Evolutionary conservation across 2,888 invertebrate genomes (phyloP).

Genomic region (Galeopsomyia nigrocyanea): DNA sequence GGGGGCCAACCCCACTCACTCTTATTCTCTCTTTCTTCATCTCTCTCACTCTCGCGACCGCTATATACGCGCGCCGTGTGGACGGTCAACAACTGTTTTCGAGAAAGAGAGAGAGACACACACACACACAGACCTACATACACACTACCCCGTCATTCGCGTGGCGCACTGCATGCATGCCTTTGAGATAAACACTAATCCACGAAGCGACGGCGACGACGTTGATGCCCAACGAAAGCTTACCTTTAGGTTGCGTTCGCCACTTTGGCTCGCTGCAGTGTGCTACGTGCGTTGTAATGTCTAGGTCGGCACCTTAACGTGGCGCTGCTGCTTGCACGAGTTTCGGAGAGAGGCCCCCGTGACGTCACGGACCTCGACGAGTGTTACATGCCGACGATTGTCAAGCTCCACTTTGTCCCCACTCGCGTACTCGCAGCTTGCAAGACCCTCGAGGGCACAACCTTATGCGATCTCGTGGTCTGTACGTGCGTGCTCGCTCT

Average conservation of each 20-base stretch:
- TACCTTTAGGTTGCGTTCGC: background rate
- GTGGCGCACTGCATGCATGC: conserved; percentile 25
- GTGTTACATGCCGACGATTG: conserved; percentile 7
- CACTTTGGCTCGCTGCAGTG: conserved; percentile 4
- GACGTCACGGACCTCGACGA: conserved; percentile 33
- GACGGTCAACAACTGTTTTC: conserved; percentile 29
- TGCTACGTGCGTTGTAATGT: conserved; percentile 7
- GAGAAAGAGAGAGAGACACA: background rate
- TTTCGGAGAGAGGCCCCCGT: conserved; percentile 28
- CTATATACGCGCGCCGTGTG: background rate
- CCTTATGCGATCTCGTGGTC: background rate
- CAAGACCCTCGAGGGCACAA: background rate
- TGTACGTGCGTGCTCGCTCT: background rate
- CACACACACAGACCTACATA: conserved; percentile 6
- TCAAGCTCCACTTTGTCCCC: background rate
- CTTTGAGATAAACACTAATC: background rate
- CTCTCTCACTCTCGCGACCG: background rate
- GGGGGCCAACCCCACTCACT: conserved; percentile 6
- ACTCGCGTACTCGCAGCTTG: background rate
- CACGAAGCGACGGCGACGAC: background rate
- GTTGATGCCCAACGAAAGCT: background rate
- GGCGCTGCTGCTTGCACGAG: conserved; percentile 17
- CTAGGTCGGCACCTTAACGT: too few relatives aligned
- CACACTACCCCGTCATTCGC: conserved; percentile 20
- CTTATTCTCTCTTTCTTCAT: background rate